Percentiles rank a stretch among this genome's conserved stretches.
These are phyloP conservation scores for Vanacampus margaritifer DNA, from an alignment of 2,113 vertebrate genomes.

Conservation along the genomic window DNA sequence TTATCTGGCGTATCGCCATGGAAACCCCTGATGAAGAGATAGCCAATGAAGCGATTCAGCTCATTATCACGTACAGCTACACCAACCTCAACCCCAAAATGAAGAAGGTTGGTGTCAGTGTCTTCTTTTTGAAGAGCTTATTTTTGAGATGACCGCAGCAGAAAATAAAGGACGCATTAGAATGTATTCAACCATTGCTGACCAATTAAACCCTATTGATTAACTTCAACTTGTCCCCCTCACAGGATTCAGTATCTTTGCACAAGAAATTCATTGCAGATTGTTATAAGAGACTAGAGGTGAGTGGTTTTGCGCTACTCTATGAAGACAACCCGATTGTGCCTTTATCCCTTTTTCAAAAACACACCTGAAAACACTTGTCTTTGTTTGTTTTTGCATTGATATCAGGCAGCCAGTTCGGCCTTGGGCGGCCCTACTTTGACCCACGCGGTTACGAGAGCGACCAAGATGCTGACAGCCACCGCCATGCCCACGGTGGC, in stretches of 20 bases:
- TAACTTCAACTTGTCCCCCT: neutral
- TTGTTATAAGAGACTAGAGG: slow-evolving; percentile 96
- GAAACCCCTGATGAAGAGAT: slow-evolving; percentile 99
- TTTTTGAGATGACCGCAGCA: too few relatives aligned
- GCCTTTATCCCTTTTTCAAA: neutral
- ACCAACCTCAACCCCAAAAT: slow-evolving; percentile 96
- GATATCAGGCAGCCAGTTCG: slow-evolving; percentile 89
- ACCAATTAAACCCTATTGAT: neutral
- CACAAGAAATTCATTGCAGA: slow-evolving; percentile 99
- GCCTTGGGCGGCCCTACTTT: slow-evolving; percentile 92
- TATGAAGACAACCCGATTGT: neutral
- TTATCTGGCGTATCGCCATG: slow-evolving; percentile 99
- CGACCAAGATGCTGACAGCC: slow-evolving; percentile 98
- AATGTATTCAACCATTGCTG: neutral
- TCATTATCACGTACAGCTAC: slow-evolving; percentile 98
- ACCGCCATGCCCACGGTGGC: slow-evolving; percentile 98
- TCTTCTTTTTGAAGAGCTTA: neutral
- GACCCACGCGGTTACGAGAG: slow-evolving; percentile 96
- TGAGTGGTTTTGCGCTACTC: slow-evolving; percentile 51
- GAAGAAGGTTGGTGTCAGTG: slow-evolving; percentile 82
- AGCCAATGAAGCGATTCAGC: slow-evolving; percentile 95
- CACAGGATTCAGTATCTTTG: slow-evolving; percentile 93
- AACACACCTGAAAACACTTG: neutral
- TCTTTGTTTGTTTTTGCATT: neutral
- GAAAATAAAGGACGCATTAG: neutral